These are phyloP conservation scores for Montipora foliosa DNA, from an alignment of 64 coral and sea anemone species.

Conservation along the genomic window DNA sequence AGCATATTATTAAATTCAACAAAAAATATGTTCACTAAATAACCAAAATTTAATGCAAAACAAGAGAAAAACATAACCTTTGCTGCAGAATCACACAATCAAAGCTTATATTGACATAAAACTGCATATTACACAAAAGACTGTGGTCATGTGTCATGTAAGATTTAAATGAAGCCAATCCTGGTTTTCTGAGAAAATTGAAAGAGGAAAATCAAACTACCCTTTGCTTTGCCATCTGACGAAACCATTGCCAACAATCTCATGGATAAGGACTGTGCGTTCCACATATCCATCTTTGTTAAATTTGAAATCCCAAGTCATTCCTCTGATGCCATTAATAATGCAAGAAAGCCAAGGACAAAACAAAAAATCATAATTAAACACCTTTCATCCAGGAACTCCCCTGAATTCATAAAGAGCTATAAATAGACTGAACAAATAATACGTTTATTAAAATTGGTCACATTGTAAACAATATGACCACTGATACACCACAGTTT, in stretches of 20 bases:
- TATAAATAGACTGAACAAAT: neutral
- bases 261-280: slow-evolving; percentile 36
- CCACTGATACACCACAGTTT: no score
- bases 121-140: neutral
- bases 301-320: slow-evolving; percentile 38
- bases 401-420: neutral
- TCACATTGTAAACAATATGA: no score
- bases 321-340: slow-evolving; percentile 20
- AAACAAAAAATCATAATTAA: slow-evolving; percentile 11
- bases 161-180: neutral
- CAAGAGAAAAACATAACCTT: no score
- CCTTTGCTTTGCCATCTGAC: slow-evolving; percentile 39
- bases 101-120: neutral
- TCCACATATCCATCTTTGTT: slow-evolving; percentile 38
- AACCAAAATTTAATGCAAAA: no score
- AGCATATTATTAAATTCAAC: no score
- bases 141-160: neutral
- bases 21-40: no score
- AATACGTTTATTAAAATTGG: no score
- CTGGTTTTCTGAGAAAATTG: neutral
- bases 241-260: slow-evolving; percentile 30
- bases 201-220: neutral
- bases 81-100: neutral
- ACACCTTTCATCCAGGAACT: neutral
- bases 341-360: slow-evolving; percentile 27